Conservation (phyloP, 2,888 invertebrate genomes). For the Lordiphosa fenestrarum region DNA sequence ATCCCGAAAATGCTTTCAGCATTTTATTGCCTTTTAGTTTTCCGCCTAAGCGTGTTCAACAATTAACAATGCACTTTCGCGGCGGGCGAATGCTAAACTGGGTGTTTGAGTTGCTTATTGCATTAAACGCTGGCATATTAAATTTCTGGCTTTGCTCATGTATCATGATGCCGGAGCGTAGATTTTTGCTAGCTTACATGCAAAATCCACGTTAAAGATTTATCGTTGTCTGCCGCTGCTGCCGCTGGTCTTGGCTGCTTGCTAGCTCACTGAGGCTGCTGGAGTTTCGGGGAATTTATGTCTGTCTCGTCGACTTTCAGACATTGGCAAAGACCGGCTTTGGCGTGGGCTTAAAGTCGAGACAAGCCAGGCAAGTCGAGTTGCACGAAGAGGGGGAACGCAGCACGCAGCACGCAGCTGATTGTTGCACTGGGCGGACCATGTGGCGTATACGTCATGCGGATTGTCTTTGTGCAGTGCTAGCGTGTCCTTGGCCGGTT, state of each 20-base stretch:
- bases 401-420: constrained; percentile 28
- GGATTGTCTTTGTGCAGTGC: constrained; percentile 40
- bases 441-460: constrained; percentile 53
- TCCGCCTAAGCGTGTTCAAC: constrained; percentile 9
- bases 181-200: constrained; percentile 57
- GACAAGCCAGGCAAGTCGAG: constrained; percentile 32
- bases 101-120: constrained; percentile 20
- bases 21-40: constrained; percentile 29
- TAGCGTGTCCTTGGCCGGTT: constrained; percentile 6
- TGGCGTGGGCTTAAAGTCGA: constrained; percentile 61
- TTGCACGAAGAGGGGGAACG: constrained; percentile 3
- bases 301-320: constrained; percentile 53
- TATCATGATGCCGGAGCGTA: constrained; percentile 36
- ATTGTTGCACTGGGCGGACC: constrained; percentile 49
- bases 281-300: constrained; percentile 57
- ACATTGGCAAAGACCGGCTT: constrained; percentile 53
- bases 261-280: constrained; percentile 15
- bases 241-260: constrained; percentile 19
- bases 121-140: constrained; percentile 39
- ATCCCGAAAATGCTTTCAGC: constrained; percentile 12
- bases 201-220: constrained; percentile 68
- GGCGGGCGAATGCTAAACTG: constrained; percentile 1
- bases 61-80: constrained; percentile 30
- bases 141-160: constrained; percentile 37
- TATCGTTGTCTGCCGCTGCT: constrained; percentile 42